A percentile compares a stretch with the other conserved stretches of the same genome.
These are phyloP conservation scores for Phasia obesa DNA, from an alignment of 2,888 invertebrate genomes.

Conservation along the genomic window DNA sequence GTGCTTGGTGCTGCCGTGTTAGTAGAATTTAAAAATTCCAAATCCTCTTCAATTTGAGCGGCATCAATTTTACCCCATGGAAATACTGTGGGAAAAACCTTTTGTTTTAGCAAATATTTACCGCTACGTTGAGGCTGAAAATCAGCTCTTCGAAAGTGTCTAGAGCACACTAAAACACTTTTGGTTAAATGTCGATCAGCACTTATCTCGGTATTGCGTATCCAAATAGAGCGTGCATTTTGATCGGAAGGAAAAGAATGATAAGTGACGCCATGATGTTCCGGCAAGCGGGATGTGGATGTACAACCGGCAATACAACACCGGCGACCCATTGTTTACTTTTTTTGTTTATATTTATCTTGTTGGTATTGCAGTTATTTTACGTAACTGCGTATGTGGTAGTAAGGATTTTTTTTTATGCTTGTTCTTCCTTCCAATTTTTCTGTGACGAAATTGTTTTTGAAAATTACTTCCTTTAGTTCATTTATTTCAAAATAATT, in stretches of 20 bases:
- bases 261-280: slow-evolving; percentile 87
- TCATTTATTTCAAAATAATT: background rate
- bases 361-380: slow-evolving; percentile 26
- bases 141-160: slow-evolving; percentile 89
- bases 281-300: slow-evolving; percentile 79
- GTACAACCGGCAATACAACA: slow-evolving; percentile 80
- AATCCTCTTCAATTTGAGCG: slow-evolving; percentile 74
- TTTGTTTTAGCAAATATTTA: slow-evolving; percentile 88
- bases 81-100: slow-evolving; percentile 89
- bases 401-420: slow-evolving; percentile 24
- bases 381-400: slow-evolving; percentile 17
- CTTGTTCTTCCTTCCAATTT: slow-evolving; percentile 46
- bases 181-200: slow-evolving; percentile 84
- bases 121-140: slow-evolving; percentile 87
- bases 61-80: slow-evolving; percentile 84
- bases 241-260: slow-evolving; percentile 88
- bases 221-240: slow-evolving; percentile 86
- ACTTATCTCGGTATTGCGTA: slow-evolving; percentile 85
- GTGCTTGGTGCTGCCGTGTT: slow-evolving; percentile 70
- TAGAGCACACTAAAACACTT: slow-evolving; percentile 88
- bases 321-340: slow-evolving; percentile 79
- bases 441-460: slow-evolving; percentile 62
- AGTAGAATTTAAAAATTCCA: slow-evolving; percentile 74
- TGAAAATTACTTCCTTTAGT: slow-evolving; percentile 22
- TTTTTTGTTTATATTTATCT: slow-evolving; percentile 46